Percentiles rank a stretch among this genome's conserved stretches.
Evolutionary conservation across 2,113 vertebrate genomes (phyloP).

Genomic region (Ictalurus furcatus): DNA sequence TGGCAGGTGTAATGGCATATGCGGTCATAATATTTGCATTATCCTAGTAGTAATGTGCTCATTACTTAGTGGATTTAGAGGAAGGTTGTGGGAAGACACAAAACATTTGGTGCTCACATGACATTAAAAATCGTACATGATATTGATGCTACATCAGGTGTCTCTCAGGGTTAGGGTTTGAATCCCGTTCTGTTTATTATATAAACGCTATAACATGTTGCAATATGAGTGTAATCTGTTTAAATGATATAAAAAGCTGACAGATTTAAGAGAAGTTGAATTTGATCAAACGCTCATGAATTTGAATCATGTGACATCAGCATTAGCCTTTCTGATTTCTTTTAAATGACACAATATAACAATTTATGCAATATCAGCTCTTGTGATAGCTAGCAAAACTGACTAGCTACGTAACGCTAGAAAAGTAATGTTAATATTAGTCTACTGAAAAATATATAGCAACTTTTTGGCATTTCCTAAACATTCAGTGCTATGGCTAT

Average conservation of each 20-base stretch:
- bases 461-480: background rate
- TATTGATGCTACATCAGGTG: background rate
- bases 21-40: background rate
- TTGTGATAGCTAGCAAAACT: background rate
- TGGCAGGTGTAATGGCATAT: background rate
- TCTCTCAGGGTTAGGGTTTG: background rate
- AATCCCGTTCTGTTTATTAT: background rate
- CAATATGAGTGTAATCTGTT: background rate
- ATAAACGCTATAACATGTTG: background rate
- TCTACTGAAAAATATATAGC: background rate
- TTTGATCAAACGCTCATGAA: background rate
- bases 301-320: background rate
- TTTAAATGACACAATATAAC: background rate
- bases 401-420: background rate
- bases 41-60: background rate
- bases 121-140: background rate
- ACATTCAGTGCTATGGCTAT: background rate
- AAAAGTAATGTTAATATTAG: background rate
- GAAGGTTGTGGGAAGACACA: too few relatives aligned
- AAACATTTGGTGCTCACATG: background rate
- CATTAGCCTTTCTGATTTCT: background rate
- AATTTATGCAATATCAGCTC: background rate
- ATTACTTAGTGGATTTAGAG: background rate
- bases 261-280: background rate
- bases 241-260: background rate